These are phyloP conservation scores for Chaetodon auriga DNA, from an alignment of 2,113 vertebrate genomes.

Conservation along the genomic window DNA sequence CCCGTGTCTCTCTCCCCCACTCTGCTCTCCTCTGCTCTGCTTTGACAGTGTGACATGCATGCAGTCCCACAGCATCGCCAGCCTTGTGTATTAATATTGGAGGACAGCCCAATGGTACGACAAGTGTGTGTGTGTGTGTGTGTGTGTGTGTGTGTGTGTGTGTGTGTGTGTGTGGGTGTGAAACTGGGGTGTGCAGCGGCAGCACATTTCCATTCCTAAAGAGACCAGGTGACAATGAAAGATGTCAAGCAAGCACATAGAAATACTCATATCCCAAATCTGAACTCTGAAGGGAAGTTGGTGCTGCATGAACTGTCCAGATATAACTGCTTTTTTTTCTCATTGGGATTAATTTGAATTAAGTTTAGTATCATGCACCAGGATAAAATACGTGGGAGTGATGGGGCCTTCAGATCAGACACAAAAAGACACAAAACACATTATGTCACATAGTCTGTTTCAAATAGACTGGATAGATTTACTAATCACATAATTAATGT, in stretches of 20 bases:
- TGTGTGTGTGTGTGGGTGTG: conserved; percentile 1
- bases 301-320: background rate
- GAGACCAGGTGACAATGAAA: conserved; percentile 55
- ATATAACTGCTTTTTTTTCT: background rate
- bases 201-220: conserved; percentile 47
- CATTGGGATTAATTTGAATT: background rate
- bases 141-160: conserved; percentile 40
- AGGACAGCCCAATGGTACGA: conserved; percentile 44
- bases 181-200: conserved; percentile 44
- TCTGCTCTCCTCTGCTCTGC: conserved; percentile 38
- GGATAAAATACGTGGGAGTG: background rate
- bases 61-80: conserved; percentile 41
- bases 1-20: background rate
- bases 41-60: conserved; percentile 61
- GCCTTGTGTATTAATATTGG: conserved; percentile 53
- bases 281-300: conserved; percentile 5
- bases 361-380: background rate
- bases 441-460: conserved; percentile 27
- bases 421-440: conserved; percentile 10
- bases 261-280: conserved; percentile 29
- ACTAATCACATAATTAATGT: conserved; percentile 39
- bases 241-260: conserved; percentile 43
- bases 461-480: conserved; percentile 44
- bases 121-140: background rate
- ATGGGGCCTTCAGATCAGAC: background rate